Evolutionary conservation across 2,113 vertebrate genomes (phyloP).

Genomic region (Corydoras maculifer): DNA sequence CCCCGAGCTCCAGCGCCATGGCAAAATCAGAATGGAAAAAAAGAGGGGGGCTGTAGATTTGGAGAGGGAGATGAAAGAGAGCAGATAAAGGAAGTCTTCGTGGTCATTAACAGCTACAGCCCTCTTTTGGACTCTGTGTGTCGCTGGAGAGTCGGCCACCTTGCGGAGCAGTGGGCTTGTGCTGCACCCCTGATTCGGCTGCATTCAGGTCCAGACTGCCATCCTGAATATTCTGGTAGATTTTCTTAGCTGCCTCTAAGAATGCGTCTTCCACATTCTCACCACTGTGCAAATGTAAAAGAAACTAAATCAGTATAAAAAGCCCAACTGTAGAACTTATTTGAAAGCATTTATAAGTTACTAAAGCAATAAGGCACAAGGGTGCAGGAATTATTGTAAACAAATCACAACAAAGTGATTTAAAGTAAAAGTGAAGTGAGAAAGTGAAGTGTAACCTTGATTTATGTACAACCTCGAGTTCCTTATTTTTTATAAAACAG

Average conservation of each 20-base stretch:
- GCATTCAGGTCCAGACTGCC: constrained; percentile 98
- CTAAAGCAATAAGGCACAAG: not conserved
- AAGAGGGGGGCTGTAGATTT: not conserved
- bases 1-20: constrained; percentile 19
- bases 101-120: constrained; percentile 97
- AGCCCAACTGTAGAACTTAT: too few relatives aligned
- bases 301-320: too few relatives aligned
- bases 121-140: constrained; percentile 96
- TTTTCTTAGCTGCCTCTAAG: constrained; percentile 97
- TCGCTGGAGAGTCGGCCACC: constrained; percentile 92
- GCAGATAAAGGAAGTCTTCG: constrained; percentile 28
- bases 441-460: too few relatives aligned
- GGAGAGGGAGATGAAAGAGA: constrained; percentile 5
- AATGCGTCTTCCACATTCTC: constrained; percentile 98
- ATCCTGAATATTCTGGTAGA: constrained; percentile 99
- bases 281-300: constrained; percentile 63
- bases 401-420: too few relatives aligned
- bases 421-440: too few relatives aligned
- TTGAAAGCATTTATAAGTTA: too few relatives aligned
- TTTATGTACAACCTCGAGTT: too few relatives aligned
- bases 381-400: not conserved
- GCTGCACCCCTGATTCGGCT: constrained; percentile 94
- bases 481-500: too few relatives aligned
- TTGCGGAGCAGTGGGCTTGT: constrained; percentile 95
- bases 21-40: constrained; percentile 22